phyloP scores from a whole-genome alignment of 2,797 vertebrate species.

The Muscicapa comitata region DNA sequence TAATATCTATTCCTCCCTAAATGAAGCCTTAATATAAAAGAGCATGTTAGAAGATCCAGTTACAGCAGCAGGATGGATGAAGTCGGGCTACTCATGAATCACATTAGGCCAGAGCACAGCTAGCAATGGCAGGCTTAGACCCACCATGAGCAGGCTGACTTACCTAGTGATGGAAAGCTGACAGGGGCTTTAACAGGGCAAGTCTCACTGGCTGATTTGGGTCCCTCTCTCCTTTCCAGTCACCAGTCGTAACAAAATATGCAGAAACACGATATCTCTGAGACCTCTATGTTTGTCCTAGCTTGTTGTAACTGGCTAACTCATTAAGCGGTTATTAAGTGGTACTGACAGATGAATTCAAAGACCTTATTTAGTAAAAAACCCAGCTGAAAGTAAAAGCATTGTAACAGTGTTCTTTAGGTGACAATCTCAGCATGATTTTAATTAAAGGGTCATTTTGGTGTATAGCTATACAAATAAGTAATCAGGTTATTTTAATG shows the following conservation, averaged over 20 bases:
- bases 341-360: conserved; percentile 1
- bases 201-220: neutral
- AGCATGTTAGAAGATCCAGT: neutral
- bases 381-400: neutral
- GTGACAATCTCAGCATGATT: neutral
- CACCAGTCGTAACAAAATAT: neutral
- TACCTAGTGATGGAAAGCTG: neutral
- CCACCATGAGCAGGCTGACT: neutral
- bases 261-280: neutral
- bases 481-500: neutral
- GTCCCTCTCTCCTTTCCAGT: neutral
- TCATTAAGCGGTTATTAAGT: neutral
- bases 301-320: neutral
- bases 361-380: neutral
- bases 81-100: neutral
- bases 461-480: neutral
- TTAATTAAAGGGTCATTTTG: neutral
- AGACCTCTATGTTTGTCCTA: neutral
- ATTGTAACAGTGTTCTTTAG: neutral
- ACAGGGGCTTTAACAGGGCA: neutral
- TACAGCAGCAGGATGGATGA: neutral
- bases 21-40: neutral
- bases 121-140: neutral
- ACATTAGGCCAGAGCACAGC: accelerated
- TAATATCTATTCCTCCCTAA: neutral